Evolutionary conservation across 2,113 vertebrate genomes (phyloP).

Genomic region (Oreochromis tanganicae): DNA sequence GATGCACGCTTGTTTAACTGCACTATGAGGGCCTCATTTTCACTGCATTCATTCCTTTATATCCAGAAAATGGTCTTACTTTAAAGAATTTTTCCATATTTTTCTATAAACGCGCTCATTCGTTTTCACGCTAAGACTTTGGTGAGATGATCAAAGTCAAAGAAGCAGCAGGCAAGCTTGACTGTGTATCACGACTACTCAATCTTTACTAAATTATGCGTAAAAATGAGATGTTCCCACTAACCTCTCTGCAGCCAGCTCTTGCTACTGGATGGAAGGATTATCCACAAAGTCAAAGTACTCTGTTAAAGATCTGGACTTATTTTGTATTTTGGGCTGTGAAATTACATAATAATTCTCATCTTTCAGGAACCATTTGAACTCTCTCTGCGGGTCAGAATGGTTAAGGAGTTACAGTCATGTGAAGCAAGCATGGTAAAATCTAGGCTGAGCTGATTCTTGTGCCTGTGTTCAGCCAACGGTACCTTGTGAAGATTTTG

Average conservation of each 20-base stretch:
- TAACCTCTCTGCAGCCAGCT: background rate
- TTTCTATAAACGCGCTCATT: background rate
- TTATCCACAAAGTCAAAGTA: background rate
- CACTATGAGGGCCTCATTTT: background rate
- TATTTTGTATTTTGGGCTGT: background rate
- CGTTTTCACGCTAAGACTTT: background rate
- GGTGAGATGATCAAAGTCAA: background rate
- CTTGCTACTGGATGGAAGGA: background rate
- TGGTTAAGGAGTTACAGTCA: background rate
- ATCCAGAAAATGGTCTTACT: background rate
- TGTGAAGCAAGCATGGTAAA: background rate
- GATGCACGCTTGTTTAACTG: background rate
- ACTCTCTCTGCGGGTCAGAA: background rate
- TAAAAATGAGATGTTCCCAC: background rate
- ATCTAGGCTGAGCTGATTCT: background rate
- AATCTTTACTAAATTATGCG: background rate
- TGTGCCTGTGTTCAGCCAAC: background rate
- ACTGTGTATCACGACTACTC: background rate
- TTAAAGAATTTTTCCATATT: background rate
- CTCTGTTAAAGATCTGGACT: background rate
- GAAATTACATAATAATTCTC: background rate
- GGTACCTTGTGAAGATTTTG: background rate
- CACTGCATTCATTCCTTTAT: fast-evolving
- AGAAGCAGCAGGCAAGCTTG: background rate
- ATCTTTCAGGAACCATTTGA: background rate